Base-by-base conservation (phyloP, 2,888 invertebrate genomes). In the Acronicta psi region DNA sequence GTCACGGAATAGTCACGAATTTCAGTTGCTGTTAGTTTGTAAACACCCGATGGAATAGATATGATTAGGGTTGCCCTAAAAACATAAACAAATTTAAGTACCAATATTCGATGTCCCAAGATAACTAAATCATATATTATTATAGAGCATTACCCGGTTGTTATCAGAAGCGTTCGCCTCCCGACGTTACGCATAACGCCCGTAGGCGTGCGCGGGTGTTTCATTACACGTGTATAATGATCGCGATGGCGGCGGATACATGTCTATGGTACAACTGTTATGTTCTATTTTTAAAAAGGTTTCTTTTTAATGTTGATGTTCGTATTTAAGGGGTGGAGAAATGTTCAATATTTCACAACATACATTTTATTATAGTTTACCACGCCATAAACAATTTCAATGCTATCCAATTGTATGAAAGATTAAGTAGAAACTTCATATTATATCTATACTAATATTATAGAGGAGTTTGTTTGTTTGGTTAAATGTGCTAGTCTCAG, bases 161-260 rank as follows among this genome's bases (percentile, higher is more conserved):
- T 59, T 65, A 70, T 52, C 54, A 29, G 44, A 20, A 59, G 31
- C 38, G 41, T 3, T 58, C 47, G 41, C 13, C 68, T 29, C 29
- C 31, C 47, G 37, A 59, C 29, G 41, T 52, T 51, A 59, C 51
- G 59, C 41, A 44, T 40, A 37, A 25, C 23, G 71, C 65, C 53
- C 20, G 43, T 13, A 13, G 66, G 65, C 58, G 38, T 10, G 37
- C 20, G 46, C 45, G 46, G 49, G 40, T 70, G 67, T 68, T 70
- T 49, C 71, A 59, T 70, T 59, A 65, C 72, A 71, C 60, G 47
- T 51, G 60, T 41, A 41, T 59, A 66, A 71, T 66, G 67, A 59
- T 59, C 55, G n/a, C 47, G 54, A 44, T 45, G 29, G 41, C 20
- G 31, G 51, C 46, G 59, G 31, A 69, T 53, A 53, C 46, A 59